Evolutionary conservation across 2,113 vertebrate genomes (phyloP), one percentile per base, ranked within the genome.

Genomic region (Sitta europaea): DNA sequence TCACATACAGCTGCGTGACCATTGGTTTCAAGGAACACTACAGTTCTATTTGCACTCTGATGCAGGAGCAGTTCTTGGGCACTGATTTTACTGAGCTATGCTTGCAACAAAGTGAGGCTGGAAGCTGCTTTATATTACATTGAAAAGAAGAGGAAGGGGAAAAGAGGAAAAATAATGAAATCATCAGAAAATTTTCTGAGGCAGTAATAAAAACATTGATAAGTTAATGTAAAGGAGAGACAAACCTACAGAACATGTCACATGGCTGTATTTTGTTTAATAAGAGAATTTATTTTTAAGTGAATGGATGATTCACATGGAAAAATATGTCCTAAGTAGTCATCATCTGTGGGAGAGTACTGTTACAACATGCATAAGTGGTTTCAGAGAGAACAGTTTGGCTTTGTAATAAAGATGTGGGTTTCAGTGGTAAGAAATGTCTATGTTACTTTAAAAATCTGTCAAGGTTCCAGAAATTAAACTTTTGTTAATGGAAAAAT

Each of bases 261-360:
- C 79, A 72, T 59, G 55, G 81, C 22, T 94, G 61, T 36, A 54
- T 94, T 95, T 79, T 92, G 50, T 91, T 96, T 95, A 95, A 92
- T 48, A 83, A 62, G 61, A 82, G 50, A 94, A 93, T 86, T 91
- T 93, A 74, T 94, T 96, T 82, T 87, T 58, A 90, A 88, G 50
- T 96, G 80, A 95, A 96, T 95, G 83, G 65, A 92, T 97, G 96
- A 97, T 74, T 97, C 95, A 94, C n/a, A 93, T 53, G 86, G 94
- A 94, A 96, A 96, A 96, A 86, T 95, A 96, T 93, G 95, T 88
- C 61, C 96, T 81, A 86, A 96, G 62, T 79, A 70, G 86, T 95
- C 90, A 67, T 92, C 72, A 5, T 88, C 92, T 86, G 92, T 91
- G 86, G 94, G 91, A 89, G 86, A 96, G 92, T 81, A 87, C 79